Evolutionary conservation across 2,113 vertebrate species (phyloP), one percentile per base, ranked within the genome.

Genomic region (Platichthys flesus): DNA sequence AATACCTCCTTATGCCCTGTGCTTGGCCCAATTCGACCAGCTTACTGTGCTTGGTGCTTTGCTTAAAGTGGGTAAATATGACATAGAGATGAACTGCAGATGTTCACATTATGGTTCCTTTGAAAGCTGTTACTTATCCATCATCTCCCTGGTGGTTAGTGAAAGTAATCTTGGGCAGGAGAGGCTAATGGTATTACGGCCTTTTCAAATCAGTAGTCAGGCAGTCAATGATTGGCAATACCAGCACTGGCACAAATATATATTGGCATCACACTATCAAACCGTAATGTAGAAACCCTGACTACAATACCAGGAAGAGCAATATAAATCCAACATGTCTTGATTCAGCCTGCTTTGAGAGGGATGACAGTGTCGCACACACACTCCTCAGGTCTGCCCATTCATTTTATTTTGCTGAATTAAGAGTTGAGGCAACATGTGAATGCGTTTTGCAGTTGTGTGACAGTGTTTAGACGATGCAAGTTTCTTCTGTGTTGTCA

Each of bases 161-260:
- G 5, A 5, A 49, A 15, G 45, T 49, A 15, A 49, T 49, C 14
- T 18, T 52, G 51, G 23, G 52, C 45, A 55, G 15, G 23, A 55
- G 52, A 55, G 52, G 21, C 52, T 23, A 55, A 55, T 23, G 21
- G 20, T 55, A n/a, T 23, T n/a, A 26, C 1, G 15, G 9, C 10
- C 60, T 37, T 59, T 59, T 61, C 37, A 49, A 61, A 62, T 20
- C 69, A 56, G 51, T 20, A 54, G 6, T 54, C 51, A 54, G 18
- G 20, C 51, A 54, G 51, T 54, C 18, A 21, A 9, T 21, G 20
- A 54, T n/a, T 18, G 57, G 57, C 57, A 57, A 14, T 28, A 15
- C 24, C 56, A 58, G 9, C 56, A 13, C 40, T 26, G 55, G 55
- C 55, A 55, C 52, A 54, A 54, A 54, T 9, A 55, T 26, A 57